A percentile compares a stretch with the other conserved stretches of the same genome.
phyloP scores from a whole-genome alignment of 2,797 vertebrate species.

The Alauda arvensis region DNA sequence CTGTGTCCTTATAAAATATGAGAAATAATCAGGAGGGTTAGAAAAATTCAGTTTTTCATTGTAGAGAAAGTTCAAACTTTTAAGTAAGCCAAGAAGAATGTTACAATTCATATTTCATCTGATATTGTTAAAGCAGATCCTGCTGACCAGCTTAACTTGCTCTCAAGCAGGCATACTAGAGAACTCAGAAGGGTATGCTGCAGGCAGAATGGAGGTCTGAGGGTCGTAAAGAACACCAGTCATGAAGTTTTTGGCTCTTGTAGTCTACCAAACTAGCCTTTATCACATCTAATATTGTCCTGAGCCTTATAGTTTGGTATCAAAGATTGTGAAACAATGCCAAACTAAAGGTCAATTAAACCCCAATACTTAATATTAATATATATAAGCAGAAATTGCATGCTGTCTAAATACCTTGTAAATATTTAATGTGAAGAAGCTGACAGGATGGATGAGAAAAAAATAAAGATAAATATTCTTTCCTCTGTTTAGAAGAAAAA shows the following conservation, averaged over 20 bases:
- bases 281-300: not conserved
- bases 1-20: conserved; percentile 3
- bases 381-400: not conserved
- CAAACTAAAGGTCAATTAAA: not conserved
- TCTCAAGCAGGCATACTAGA: not conserved
- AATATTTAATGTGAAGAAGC: not conserved
- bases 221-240: not conserved
- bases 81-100: conserved; percentile 19
- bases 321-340: not conserved
- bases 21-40: conserved; percentile 14
- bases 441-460: not conserved
- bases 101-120: conserved; percentile 17
- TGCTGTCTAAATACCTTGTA: not conserved
- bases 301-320: not conserved
- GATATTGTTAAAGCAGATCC: not conserved
- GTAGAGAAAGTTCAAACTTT: conserved; percentile 9
- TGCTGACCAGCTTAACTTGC: conserved; percentile 3
- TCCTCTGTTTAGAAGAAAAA: not conserved
- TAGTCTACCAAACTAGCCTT: not conserved
- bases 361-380: not conserved
- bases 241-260: not conserved
- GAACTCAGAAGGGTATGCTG: not conserved
- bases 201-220: not conserved
- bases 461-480: not conserved
- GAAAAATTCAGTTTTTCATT: not conserved